A percentile compares a stretch with the other conserved stretches of the same genome.
phyloP scores from a whole-genome alignment of 2,113 vertebrate species.

The Lepus americanus region DNA sequence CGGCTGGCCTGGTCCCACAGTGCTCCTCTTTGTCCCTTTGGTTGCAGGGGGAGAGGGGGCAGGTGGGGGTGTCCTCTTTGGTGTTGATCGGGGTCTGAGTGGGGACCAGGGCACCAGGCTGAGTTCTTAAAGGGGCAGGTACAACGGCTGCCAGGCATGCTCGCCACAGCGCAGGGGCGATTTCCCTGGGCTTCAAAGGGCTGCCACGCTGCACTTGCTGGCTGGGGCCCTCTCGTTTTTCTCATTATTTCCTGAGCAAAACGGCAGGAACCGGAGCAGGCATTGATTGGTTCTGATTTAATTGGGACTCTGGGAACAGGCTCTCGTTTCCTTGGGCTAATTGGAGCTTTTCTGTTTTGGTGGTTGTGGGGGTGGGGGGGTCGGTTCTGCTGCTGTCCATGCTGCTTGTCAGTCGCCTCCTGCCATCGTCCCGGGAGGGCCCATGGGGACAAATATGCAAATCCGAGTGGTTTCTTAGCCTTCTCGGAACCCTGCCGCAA shows the following conservation, averaged over 20 bases:
- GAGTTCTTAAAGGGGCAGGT: constrained; percentile 68
- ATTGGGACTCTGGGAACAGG: constrained; percentile 78
- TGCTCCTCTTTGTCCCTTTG: constrained; percentile 51
- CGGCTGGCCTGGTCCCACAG: constrained; percentile 44
- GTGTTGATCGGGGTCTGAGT: constrained; percentile 59
- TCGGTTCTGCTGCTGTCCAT: neutral
- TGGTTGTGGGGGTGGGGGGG: constrained; percentile 7
- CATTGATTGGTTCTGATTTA: constrained; percentile 75
- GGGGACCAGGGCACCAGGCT: constrained; percentile 58
- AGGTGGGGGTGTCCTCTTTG: neutral
- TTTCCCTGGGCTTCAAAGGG: constrained; percentile 77
- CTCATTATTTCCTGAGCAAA: constrained; percentile 82
- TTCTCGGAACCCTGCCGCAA: constrained; percentile 2
- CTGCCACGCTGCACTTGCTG: rapidly evolving
- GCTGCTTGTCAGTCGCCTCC: constrained; percentile 61
- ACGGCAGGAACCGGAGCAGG: constrained; percentile 72
- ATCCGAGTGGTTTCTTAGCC: constrained; percentile 58
- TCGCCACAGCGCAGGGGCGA: constrained; percentile 7
- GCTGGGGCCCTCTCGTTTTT: constrained; percentile 75
- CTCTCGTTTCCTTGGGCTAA: constrained; percentile 80
- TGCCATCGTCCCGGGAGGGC: constrained; percentile 70
- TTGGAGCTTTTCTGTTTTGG: constrained; percentile 79
- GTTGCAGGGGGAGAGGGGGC: neutral
- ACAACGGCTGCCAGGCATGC: neutral
- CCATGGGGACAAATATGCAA: constrained; percentile 78